A percentile compares a stretch with the other conserved stretches of the same genome.
These are phyloP conservation scores for Oxytorus armatus DNA, from an alignment of 2,888 invertebrate species.

Conservation along the genomic window DNA sequence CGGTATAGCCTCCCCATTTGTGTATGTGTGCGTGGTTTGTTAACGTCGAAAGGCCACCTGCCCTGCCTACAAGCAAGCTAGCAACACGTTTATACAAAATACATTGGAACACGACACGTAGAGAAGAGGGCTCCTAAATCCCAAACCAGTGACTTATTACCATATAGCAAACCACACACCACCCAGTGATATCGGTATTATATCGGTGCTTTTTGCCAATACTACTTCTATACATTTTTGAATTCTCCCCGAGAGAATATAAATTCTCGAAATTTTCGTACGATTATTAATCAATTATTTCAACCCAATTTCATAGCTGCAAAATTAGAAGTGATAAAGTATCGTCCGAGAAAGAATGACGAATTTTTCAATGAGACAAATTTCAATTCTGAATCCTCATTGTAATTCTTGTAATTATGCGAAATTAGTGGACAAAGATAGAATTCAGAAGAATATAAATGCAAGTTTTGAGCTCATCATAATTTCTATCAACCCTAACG, in stretches of 20 bases:
- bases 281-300: not conserved
- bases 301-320: too few relatives aligned
- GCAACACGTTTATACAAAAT: slow-evolving; percentile 39
- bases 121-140: slow-evolving; percentile 63
- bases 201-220: slow-evolving; percentile 28
- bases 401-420: too few relatives aligned
- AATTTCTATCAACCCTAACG: too few relatives aligned
- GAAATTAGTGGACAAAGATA: too few relatives aligned
- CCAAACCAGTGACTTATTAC: slow-evolving; percentile 60
- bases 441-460: too few relatives aligned
- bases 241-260: not conserved
- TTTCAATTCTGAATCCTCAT: too few relatives aligned
- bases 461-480: too few relatives aligned
- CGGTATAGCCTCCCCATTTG: slow-evolving; percentile 41
- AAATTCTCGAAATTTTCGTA: slow-evolving; percentile 10
- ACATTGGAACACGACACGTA: slow-evolving; percentile 48
- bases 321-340: too few relatives aligned
- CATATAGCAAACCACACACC: slow-evolving; percentile 32
- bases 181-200: slow-evolving; percentile 23
- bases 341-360: too few relatives aligned
- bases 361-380: too few relatives aligned
- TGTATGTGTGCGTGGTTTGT: slow-evolving; percentile 15
- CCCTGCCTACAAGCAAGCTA: not conserved
- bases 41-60: slow-evolving; percentile 49
- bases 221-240: not conserved